Evolutionary conservation across 1,140 invertebrate genomes (phyloP), one percentile per base, ranked within the genome.

Genomic region (Drosophila repletoides): DNA sequence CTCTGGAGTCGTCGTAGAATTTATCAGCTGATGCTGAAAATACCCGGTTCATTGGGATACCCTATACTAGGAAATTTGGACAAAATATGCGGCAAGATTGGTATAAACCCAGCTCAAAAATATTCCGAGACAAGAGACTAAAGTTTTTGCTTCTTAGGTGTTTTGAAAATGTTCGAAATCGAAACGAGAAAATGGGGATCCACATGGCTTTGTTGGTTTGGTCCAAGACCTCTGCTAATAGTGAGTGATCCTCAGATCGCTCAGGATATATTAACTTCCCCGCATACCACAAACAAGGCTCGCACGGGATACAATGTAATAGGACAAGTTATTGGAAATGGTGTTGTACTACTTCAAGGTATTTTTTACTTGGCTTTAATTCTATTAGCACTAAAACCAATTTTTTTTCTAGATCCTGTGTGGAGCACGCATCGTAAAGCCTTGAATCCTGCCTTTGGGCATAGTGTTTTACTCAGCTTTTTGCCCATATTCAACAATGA

Each of bases 1-100:
- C 5, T 89, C 3, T 88, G 84, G 88, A 71, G 46, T 15, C 72
- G 84, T 1, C 60, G 87, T 6, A 66, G 46, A 43, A 38, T 72
- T 9, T 87, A 89, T 43, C 21, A 43, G 6, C 38, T 88, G 10
- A 72, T 72, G 29, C 12, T 68, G 0, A 63, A 70, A 26, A 5
- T 89, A 3, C 72, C 74, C 0, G 88, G 84, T 10, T 71, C 81
- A 3, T n/a, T 49, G 0, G 71, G 84, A n/a, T 66, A 67, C 38
- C 87, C 88, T 0, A 21, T 88, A 1, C 7, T 89, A 3, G 88
- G 88, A 5, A 63, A 48, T 38, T 1, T 7, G 7, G 0, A 31
- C 52, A 12, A 7, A 28, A 48, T 65, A 48, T 40, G 21, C 34
- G 12, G 28, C 3, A 31, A 46, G 3, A 60, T 65, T 56, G 65